Conservation (phyloP, 2,113 vertebrate species). For the Isichthys henryi region DNA sequence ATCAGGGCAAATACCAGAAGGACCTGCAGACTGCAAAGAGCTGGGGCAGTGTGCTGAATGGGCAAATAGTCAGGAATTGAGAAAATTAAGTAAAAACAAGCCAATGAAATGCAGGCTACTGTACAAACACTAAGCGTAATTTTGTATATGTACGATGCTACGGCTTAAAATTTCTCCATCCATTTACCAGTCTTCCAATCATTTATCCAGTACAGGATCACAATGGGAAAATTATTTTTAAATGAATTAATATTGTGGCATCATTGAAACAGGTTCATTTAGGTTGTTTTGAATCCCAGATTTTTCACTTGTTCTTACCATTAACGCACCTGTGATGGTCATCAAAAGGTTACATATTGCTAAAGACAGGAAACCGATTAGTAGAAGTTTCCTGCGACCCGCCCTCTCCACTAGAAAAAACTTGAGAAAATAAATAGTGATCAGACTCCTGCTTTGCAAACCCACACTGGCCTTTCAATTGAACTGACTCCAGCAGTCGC, state of each 20-base stretch:
- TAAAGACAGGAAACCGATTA: slow-evolving; percentile 50
- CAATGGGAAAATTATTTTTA: background rate
- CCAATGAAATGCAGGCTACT: background rate
- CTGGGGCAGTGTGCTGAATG: slow-evolving; percentile 44
- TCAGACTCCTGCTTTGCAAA: background rate
- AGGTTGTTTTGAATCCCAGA: background rate
- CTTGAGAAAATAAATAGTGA: slow-evolving; percentile 37
- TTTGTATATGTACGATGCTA: background rate
- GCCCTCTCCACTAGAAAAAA: slow-evolving; percentile 56
- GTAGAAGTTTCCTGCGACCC: slow-evolving; percentile 45
- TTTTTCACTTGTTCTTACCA: slow-evolving; percentile 45
- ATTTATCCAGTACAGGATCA: background rate
- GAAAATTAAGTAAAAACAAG: background rate
- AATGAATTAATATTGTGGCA: background rate
- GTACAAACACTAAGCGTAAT: background rate
- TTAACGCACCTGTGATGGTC: slow-evolving; percentile 54
- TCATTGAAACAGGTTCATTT: background rate
- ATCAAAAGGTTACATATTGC: slow-evolving; percentile 55
- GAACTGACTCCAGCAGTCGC: background rate
- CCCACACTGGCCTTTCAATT: background rate
- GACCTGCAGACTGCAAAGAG: slow-evolving; percentile 46
- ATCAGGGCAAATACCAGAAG: slow-evolving; percentile 56
- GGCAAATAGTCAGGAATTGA: background rate
- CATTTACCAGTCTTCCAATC: background rate
- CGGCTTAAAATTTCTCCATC: background rate